Percentiles rank a stretch among this genome's conserved stretches.
Conservation (phyloP, 2,888 invertebrate species). For the Chromoteleia sp. region DNA sequence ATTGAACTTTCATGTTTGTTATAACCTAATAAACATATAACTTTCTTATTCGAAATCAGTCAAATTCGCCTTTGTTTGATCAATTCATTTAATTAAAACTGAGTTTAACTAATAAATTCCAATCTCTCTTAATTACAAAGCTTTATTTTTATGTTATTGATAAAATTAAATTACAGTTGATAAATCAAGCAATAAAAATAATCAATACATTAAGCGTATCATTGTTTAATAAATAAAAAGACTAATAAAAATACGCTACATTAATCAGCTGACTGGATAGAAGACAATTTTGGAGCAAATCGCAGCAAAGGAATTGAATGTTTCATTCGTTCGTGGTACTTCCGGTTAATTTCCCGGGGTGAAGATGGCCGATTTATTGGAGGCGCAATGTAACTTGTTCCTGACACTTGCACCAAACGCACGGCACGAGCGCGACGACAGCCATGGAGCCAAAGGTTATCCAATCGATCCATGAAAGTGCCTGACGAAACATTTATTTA, state of each 20-base stretch:
- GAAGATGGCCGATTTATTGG: slow-evolving; percentile 56
- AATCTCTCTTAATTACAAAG: neutral
- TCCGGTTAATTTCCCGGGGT: slow-evolving; percentile 49
- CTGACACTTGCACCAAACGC: slow-evolving; percentile 69
- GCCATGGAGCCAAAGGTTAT: slow-evolving; percentile 70
- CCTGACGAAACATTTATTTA: slow-evolving; percentile 72
- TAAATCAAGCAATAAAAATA: neutral
- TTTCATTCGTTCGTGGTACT: slow-evolving; percentile 7
- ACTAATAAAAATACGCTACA: neutral
- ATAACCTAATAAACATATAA: neutral
- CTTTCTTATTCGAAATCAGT: slow-evolving; percentile 1
- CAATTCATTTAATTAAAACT: no score
- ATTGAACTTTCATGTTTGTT: slow-evolving; percentile 37
- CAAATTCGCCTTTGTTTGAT: neutral
- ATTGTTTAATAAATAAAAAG: no score
- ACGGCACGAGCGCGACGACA: slow-evolving; percentile 67
- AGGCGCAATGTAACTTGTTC: slow-evolving; percentile 63
- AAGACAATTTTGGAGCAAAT: slow-evolving; percentile 11
- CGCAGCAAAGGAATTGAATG: slow-evolving; percentile 1
- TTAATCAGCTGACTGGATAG: neutral
- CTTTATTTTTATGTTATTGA: neutral
- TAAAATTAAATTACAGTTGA: neutral
- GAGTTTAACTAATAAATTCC: neutral
- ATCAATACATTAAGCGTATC: neutral
- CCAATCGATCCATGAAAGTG: slow-evolving; percentile 70